Evolutionary conservation across 2,888 invertebrate genomes (phyloP).

Genomic region (Drosophila buzzatii): DNA sequence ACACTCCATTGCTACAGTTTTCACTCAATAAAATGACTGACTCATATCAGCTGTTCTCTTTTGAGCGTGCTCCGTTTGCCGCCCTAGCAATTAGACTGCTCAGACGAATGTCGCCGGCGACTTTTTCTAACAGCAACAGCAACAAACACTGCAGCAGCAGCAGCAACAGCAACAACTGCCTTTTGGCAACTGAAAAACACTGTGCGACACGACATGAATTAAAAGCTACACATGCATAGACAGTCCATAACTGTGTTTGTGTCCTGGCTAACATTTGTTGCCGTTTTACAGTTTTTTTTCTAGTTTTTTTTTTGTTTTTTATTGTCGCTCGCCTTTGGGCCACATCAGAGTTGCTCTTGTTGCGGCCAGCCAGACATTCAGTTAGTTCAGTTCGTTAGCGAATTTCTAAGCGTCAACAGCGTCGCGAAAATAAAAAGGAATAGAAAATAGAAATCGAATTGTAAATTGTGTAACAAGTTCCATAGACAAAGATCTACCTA

Average conservation of each 20-base stretch:
- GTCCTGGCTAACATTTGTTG: constrained; percentile 36
- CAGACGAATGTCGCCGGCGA: constrained; percentile 50
- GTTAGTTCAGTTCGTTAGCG: constrained; percentile 62
- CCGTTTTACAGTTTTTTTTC: constrained; percentile 19
- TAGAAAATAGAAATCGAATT: background rate
- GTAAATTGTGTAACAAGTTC: constrained; percentile 2
- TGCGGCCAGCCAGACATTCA: constrained; percentile 40
- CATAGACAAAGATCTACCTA: background rate
- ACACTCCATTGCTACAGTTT: background rate
- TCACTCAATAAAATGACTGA: constrained; percentile 33
- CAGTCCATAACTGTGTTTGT: constrained; percentile 23
- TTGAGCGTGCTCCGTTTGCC: background rate
- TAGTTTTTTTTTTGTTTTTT: constrained; percentile 25
- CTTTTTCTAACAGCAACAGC: constrained; percentile 36
- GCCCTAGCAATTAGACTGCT: constrained; percentile 54
- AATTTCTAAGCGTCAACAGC: constrained; percentile 65
- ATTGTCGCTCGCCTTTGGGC: constrained; percentile 37
- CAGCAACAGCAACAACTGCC: background rate
- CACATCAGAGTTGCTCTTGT: constrained; percentile 37
- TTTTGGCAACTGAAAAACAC: constrained; percentile 40
- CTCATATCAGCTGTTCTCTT: constrained; percentile 51
- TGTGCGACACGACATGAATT: constrained; percentile 61
- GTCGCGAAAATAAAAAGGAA: constrained; percentile 16
- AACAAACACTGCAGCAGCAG: background rate
- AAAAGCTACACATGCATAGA: constrained; percentile 45